phyloP scores from a whole-genome alignment of 2,113 vertebrate species.

The Nyctibius bracteatus region DNA sequence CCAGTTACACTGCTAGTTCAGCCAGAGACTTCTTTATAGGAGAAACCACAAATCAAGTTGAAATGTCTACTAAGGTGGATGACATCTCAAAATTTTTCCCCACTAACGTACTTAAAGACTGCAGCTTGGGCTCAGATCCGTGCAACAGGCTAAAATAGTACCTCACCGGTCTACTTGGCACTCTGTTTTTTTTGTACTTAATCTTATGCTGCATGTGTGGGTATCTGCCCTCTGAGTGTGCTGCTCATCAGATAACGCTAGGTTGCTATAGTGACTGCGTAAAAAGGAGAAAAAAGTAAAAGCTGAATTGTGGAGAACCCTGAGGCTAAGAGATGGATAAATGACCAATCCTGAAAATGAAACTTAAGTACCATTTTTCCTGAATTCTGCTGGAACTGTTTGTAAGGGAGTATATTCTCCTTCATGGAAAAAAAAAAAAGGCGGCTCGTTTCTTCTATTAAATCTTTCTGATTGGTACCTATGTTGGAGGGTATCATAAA shows the following conservation, averaged over 20 bases:
- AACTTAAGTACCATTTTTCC: background rate
- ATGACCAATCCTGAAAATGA: slow-evolving; percentile 24
- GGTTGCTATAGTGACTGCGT: slow-evolving; percentile 52
- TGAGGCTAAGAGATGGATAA: slow-evolving; percentile 2
- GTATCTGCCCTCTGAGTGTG: background rate
- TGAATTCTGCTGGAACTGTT: background rate
- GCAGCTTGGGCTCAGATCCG: background rate
- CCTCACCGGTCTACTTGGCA: background rate
- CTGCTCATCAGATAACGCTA: background rate
- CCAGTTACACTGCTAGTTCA: background rate
- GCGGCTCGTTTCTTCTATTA: background rate
- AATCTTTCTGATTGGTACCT: background rate
- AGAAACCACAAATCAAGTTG: background rate
- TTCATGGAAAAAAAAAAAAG: background rate
- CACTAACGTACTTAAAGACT: background rate
- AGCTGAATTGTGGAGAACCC: background rate
- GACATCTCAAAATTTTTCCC: background rate
- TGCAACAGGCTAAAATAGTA: background rate
- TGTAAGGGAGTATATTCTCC: background rate
- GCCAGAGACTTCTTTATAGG: background rate
- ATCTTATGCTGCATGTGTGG: background rate
- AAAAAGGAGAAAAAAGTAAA: slow-evolving; percentile 12
- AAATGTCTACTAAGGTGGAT: background rate
- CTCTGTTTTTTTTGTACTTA: background rate
- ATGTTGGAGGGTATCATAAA: background rate